Conservation (phyloP, 2,113 vertebrate genomes). For the Ptyas mucosa region DNA sequence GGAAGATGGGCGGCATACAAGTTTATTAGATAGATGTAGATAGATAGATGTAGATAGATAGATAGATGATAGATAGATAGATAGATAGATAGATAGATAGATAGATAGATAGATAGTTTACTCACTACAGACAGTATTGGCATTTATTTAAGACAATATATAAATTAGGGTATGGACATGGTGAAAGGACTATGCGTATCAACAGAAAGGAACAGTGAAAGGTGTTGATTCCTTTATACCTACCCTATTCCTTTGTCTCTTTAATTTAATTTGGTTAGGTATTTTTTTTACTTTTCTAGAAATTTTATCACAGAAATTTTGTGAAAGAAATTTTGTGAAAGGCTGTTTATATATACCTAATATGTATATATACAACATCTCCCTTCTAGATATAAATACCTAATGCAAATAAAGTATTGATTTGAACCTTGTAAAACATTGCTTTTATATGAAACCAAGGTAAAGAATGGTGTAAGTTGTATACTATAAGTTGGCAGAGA, state of each 20-base stretch:
- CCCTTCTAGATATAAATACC: too few relatives aligned
- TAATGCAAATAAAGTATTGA: background rate
- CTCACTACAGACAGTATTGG: background rate
- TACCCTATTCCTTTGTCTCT: background rate
- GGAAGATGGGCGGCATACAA: background rate
- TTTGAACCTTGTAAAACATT: background rate
- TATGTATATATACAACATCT: too few relatives aligned
- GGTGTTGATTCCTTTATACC: background rate
- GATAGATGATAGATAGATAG: background rate
- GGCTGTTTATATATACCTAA: background rate
- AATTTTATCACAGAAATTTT: background rate
- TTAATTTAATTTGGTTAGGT: background rate
- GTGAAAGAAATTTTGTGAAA: background rate
- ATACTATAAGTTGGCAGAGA: background rate
- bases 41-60: background rate
- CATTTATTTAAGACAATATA: background rate
- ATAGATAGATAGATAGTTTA: background rate
- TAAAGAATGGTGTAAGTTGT: background rate
- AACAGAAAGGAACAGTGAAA: background rate
- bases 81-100: background rate
- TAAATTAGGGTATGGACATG: background rate
- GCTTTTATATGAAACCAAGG: background rate
- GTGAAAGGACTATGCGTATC: background rate
- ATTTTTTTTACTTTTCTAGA: background rate
- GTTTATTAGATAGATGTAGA: background rate